Percentiles rank a stretch among this genome's conserved stretches.
phyloP scores from a whole-genome alignment of 2,797 vertebrate species.

The Chaunax sp. region DNA sequence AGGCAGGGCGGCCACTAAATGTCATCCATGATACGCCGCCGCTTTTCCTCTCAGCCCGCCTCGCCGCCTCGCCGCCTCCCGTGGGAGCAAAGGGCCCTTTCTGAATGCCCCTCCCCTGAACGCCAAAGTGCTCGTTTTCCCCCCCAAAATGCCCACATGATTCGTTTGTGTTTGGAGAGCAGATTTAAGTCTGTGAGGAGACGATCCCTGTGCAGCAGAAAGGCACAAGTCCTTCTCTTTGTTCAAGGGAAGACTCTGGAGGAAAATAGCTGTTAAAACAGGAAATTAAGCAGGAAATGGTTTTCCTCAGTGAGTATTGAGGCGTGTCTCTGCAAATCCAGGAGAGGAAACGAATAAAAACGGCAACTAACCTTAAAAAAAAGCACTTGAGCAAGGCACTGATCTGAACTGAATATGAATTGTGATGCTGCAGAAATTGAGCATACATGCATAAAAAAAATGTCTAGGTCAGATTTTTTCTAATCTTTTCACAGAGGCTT shows the following conservation, averaged over 20 bases:
- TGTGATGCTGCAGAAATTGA: not conserved
- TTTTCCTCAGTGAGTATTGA: conserved; percentile 5
- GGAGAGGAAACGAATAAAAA: too few species aligned
- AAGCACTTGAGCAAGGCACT: too few species aligned
- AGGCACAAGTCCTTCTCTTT: conserved; percentile 1
- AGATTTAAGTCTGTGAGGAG: conserved; percentile 31
- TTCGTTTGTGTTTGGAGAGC: conserved; percentile 46
- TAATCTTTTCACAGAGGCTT: conserved; percentile 40
- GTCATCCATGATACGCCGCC: conserved; percentile 63
- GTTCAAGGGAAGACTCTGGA: conserved; percentile 21
- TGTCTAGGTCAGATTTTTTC: conserved; percentile 21
- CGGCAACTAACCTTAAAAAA: too few species aligned
- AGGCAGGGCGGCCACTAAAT: conserved; percentile 64
- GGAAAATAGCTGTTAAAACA: not conserved
- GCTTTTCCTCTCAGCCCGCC: conserved; percentile 56
- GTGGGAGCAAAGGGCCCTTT: conserved; percentile 55
- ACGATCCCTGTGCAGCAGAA: conserved; percentile 14
- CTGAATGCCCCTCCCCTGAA: conserved; percentile 64
- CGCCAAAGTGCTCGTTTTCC: conserved; percentile 34
- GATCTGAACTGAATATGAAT: not conserved
- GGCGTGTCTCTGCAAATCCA: not conserved
- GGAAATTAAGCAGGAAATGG: conserved; percentile 2
- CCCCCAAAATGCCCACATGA: conserved; percentile 8
- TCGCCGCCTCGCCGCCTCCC: conserved; percentile 48
- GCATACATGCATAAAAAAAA: not conserved